phyloP scores from a whole-genome alignment of 2,797 vertebrate genomes.

The Oryzias dopingdopingensis region DNA sequence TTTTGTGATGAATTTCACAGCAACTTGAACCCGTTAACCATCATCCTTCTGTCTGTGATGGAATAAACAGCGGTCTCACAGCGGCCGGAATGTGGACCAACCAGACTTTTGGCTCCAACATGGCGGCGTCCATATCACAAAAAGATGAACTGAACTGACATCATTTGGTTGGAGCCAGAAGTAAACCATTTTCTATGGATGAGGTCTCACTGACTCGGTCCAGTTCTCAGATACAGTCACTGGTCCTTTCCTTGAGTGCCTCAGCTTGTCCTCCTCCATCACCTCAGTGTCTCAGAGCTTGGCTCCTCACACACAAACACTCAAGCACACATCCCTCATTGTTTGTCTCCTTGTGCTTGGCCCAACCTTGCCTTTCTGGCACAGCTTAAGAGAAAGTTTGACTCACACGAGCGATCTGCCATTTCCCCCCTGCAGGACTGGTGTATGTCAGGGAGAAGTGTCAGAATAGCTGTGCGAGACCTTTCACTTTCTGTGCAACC shows the following conservation, averaged over 20 bases:
- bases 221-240: too few relatives aligned
- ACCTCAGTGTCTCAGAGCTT: conserved; percentile 53
- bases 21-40: too few relatives aligned
- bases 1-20: too few relatives aligned
- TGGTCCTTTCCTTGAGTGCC: neutral
- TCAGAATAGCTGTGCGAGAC: conserved; percentile 60
- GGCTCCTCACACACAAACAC: conserved; percentile 16
- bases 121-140: too few relatives aligned
- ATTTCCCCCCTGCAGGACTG: conserved; percentile 60
- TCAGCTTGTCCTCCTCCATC: conserved; percentile 50
- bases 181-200: too few relatives aligned
- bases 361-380: conserved; percentile 51
- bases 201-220: too few relatives aligned
- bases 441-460: conserved; percentile 48
- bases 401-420: conserved; percentile 61
- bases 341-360: conserved; percentile 32
- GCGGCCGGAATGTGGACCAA: too few relatives aligned
- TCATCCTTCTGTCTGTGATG: too few relatives aligned
- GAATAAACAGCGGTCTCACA: too few relatives aligned
- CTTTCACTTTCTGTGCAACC: conserved; percentile 39
- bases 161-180: too few relatives aligned
- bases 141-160: too few relatives aligned
- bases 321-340: conserved; percentile 8
- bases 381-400: conserved; percentile 57
- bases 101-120: too few relatives aligned